These are phyloP conservation scores for Pristionchus arcanus DNA, from an alignment of 2,888 invertebrate genomes.

Conservation along the genomic window DNA sequence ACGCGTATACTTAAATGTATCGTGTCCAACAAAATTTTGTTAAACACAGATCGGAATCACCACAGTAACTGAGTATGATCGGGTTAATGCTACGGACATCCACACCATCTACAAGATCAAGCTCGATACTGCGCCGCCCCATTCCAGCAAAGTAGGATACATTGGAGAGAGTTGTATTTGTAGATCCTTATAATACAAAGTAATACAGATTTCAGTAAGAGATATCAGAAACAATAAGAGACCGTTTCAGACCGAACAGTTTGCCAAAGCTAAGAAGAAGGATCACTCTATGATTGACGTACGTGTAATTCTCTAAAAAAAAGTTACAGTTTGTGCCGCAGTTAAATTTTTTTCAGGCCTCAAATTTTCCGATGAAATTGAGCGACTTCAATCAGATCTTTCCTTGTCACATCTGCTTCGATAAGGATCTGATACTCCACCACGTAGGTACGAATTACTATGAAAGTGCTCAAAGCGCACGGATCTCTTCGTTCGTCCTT, in stretches of 20 bases:
- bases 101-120: conserved; percentile 13
- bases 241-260: conserved; percentile 6
- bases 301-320: background rate
- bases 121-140: background rate
- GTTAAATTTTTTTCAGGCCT: too few species aligned
- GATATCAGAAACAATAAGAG: background rate
- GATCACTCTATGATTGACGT: background rate
- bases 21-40: background rate
- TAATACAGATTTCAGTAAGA: too few species aligned
- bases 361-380: background rate
- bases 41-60: background rate
- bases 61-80: background rate
- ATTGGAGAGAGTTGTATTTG: background rate
- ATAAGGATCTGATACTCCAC: background rate
- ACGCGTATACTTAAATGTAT: too few species aligned
- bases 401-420: conserved; percentile 34
- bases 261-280: background rate
- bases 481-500: background rate
- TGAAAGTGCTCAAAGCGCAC: background rate
- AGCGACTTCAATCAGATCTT: conserved; percentile 35
- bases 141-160: background rate
- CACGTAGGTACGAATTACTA: background rate
- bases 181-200: background rate
- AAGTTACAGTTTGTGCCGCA: too few species aligned
- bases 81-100: background rate